phyloP scores from a whole-genome alignment of 1,140 invertebrate genomes.

The Ostrea denselamellosa region DNA sequence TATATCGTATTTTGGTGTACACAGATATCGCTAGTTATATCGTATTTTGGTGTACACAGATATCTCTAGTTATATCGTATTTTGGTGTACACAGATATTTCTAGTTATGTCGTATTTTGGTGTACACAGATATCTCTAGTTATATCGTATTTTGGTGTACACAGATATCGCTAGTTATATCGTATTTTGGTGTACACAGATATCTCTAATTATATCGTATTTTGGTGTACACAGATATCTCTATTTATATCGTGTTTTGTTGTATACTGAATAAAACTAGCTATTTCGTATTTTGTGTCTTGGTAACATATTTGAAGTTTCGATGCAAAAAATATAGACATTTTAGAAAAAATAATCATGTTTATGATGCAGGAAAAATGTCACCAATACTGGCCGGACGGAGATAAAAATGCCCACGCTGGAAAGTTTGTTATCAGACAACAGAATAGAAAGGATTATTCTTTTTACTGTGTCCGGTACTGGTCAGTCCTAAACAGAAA shows the following conservation, averaged over 20 bases:
- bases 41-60: background rate
- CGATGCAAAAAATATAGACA: background rate
- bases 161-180: too few species aligned
- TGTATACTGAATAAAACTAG: too few species aligned
- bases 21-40: too few species aligned
- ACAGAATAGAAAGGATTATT: constrained; percentile 20
- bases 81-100: background rate
- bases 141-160: too few species aligned
- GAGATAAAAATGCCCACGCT: background rate
- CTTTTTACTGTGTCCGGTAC: constrained; percentile 21
- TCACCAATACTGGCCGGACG: background rate
- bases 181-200: background rate
- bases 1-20: too few species aligned
- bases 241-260: too few species aligned
- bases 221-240: background rate
- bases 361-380: background rate
- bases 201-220: too few species aligned
- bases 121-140: background rate
- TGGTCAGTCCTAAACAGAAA: constrained; percentile 9
- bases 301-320: too few species aligned
- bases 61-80: too few species aligned
- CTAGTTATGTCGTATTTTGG: too few species aligned
- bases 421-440: constrained; percentile 18
- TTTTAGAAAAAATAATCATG: background rate
- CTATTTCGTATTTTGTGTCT: too few species aligned